A percentile compares a stretch with the other conserved stretches of the same genome.
Conservation (phyloP, 2,113 vertebrate genomes). For the Aegithalos caudatus region DNA sequence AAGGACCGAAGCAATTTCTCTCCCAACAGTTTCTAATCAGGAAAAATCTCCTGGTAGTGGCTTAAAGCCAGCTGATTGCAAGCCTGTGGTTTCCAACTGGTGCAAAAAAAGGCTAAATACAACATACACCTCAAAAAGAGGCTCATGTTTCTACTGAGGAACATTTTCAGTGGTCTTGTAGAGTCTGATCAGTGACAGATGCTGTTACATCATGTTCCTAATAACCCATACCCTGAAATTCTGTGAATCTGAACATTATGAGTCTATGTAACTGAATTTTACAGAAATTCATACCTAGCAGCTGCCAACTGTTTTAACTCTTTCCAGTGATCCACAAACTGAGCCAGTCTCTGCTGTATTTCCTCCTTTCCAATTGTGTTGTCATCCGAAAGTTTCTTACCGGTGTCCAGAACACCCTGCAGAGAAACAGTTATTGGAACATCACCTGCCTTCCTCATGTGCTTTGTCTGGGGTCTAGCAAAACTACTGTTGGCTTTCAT, state of each 20-base stretch:
- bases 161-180: not conserved
- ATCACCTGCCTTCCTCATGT: not conserved
- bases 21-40: not conserved
- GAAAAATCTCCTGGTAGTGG: not conserved
- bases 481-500: not conserved
- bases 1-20: not conserved
- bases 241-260: not conserved
- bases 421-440: not conserved
- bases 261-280: not conserved
- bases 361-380: conserved; percentile 98
- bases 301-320: conserved; percentile 92
- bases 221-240: not conserved
- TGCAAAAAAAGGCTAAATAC: not conserved
- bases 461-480: not conserved
- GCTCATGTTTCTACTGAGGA: not conserved
- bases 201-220: not conserved
- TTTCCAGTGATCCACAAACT: conserved; percentile 97
- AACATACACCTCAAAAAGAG: not conserved
- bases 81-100: not conserved
- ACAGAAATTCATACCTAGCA: conserved; percentile 78
- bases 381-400: conserved; percentile 94
- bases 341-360: conserved; percentile 93
- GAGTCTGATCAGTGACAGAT: not conserved
- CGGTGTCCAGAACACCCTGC: conserved; percentile 93
- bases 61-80: not conserved